These are phyloP conservation scores for Thamnophis elegans DNA, from an alignment of 2,797 vertebrate species.

Conservation along the genomic window DNA sequence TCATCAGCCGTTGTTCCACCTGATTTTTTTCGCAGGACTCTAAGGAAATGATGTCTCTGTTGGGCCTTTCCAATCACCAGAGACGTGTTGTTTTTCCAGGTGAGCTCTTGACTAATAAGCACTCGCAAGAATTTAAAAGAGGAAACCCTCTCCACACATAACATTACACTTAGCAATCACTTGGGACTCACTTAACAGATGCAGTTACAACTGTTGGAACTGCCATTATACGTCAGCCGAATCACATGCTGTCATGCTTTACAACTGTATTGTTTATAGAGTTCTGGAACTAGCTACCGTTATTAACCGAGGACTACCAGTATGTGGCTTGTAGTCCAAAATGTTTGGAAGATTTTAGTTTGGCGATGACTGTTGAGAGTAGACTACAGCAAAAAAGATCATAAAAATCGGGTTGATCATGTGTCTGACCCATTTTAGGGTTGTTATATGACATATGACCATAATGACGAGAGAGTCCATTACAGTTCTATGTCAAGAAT, in stretches of 20 bases:
- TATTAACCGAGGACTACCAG: background rate
- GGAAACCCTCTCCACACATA: background rate
- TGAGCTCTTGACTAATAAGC: too few species aligned
- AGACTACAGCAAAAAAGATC: background rate
- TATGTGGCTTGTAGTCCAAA: background rate
- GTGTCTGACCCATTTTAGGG: background rate
- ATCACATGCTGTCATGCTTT: background rate
- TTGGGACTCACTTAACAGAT: background rate
- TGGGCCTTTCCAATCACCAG: too few species aligned
- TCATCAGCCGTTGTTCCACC: too few species aligned
- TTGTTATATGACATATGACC: background rate
- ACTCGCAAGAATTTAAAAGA: too few species aligned
- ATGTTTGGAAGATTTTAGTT: background rate
- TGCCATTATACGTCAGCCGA: background rate
- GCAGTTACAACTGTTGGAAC: background rate
- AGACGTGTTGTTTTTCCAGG: too few species aligned
- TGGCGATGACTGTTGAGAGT: background rate
- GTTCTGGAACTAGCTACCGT: background rate
- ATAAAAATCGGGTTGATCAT: background rate
- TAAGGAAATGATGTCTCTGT: too few species aligned
- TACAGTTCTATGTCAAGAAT: background rate
- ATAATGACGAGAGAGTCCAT: background rate
- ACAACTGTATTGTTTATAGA: background rate
- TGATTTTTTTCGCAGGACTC: too few species aligned
- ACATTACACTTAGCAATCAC: background rate